Evolutionary conservation across 2,888 invertebrate species (phyloP).

Genomic region (Cheiracanthium punctorium): DNA sequence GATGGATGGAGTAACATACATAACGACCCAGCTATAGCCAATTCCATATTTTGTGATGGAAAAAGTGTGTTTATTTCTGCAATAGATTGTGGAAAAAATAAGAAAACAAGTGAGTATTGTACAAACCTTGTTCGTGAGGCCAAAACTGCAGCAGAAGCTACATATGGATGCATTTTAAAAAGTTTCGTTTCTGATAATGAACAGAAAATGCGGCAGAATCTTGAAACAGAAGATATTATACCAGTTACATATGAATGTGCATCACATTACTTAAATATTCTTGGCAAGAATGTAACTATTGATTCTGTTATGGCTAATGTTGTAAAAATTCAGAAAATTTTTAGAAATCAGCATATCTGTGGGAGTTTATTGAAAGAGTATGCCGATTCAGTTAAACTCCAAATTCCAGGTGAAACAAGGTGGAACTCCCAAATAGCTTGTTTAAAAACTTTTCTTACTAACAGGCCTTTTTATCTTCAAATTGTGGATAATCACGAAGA

Average conservation of each 20-base stretch:
- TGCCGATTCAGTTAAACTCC: constrained; percentile 9
- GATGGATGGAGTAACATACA: constrained; percentile 13
- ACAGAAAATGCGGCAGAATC: constrained; percentile 23
- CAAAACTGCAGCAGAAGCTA: constrained; percentile 21
- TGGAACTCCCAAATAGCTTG: constrained; percentile 22
- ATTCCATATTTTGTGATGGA: constrained; percentile 15
- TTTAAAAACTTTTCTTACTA: constrained; percentile 14
- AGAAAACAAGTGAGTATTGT: constrained; percentile 22
- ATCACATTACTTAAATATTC: constrained; percentile 23
- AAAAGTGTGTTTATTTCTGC: constrained; percentile 17
- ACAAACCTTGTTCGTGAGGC: constrained; percentile 5
- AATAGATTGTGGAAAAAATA: constrained; percentile 11
- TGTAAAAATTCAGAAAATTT: neutral
- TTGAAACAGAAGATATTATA: constrained; percentile 2
- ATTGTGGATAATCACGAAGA: constrained; percentile 19
- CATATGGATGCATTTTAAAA: constrained; percentile 14
- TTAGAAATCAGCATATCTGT: no score
- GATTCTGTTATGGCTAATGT: constrained; percentile 17
- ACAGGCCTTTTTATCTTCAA: constrained; percentile 19
- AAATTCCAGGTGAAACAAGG: constrained; percentile 14
- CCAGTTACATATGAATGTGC: constrained; percentile 21
- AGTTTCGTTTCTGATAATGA: constrained; percentile 27
- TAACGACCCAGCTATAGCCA: constrained; percentile 1
- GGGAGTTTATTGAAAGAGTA: no score
- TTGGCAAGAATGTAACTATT: constrained; percentile 17